These are phyloP conservation scores for Triops cancriformis DNA, from an alignment of 1,140 invertebrate species.

Conservation along the genomic window DNA sequence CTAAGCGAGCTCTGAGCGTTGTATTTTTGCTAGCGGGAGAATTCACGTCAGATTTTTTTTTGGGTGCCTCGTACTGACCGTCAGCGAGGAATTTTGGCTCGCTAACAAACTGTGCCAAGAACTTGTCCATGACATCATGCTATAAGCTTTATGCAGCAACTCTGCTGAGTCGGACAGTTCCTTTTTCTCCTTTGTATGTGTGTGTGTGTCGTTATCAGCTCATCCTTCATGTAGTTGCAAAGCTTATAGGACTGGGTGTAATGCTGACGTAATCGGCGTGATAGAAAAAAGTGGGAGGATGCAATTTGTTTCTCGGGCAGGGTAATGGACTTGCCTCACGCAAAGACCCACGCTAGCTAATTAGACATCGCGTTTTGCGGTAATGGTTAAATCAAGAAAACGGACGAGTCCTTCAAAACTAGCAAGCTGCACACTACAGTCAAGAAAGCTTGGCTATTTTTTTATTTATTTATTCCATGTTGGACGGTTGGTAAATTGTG, in stretches of 20 bases:
- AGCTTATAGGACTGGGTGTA: not conserved
- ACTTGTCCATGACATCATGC: not conserved
- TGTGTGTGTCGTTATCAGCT: not conserved
- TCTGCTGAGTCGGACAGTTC: not conserved
- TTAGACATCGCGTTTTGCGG: not conserved
- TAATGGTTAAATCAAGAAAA: not conserved
- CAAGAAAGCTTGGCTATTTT: no score
- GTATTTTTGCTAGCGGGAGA: no score
- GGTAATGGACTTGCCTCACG: not conserved
- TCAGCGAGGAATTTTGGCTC: not conserved
- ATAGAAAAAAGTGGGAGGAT: conserved; percentile 14
- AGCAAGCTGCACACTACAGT: no score
- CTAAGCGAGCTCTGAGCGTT: no score
- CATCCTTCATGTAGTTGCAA: not conserved
- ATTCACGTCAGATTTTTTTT: not conserved
- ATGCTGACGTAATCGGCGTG: conserved; percentile 4
- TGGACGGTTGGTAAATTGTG: no score
- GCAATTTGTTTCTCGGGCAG: conserved; percentile 9
- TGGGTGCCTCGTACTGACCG: not conserved
- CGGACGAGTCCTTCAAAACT: not conserved
- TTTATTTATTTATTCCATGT: no score
- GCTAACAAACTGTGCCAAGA: not conserved
- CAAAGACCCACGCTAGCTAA: not conserved
- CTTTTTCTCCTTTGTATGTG: not conserved
- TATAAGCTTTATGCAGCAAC: conserved; percentile 6